Evolutionary conservation across 2,888 invertebrate species (phyloP), one percentile per base, ranked within the genome.

Genomic region (Caradrina clavipalpis): DNA sequence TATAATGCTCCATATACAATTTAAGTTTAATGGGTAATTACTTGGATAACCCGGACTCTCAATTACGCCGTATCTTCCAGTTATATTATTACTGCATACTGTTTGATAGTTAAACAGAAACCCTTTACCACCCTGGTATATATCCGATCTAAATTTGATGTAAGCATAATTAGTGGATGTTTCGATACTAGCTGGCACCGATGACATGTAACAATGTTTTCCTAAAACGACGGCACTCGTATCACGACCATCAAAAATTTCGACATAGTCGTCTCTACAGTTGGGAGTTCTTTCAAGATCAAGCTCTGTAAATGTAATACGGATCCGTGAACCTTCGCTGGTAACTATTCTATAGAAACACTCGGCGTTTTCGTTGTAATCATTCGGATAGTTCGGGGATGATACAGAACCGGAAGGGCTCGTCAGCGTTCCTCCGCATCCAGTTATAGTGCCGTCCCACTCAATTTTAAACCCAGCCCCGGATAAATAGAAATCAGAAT

Each of bases 41-140:
- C 97, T 89, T 0, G 98, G 99, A 89, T 97, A 99, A 88, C 98
- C 98, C 0, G 98, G 98, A 85, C 98, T 98, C 91, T 99, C 99
- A 69, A 99, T 98, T 11, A 97, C 97, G 15, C 98, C 98, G 79
- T 96, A 94, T 85, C 96, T 97, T 6, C 98, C 98, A 22, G 90
- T 96, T 42, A 98, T 54, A 62, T 95, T 96, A 67, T 95, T 97
- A 74, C 97, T 95, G 88, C 98, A 98, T 96, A 98, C 92, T 84
- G 98, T 97, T 57, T 94, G 91, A 89, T 98, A 99, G 82, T 97
- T 97, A 0, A 99, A 90, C 67, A 97, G 96, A 88, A 99, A 99
- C 39, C 99, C 99, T 84, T 97, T 97, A 1, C 96, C 97, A 64
- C 95, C 91, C 53, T 95, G 93, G 57, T 96, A 97, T 39, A 95